Conservation (phyloP, 30 jellyfish, hydroid and myxozoan genomes). For the Pseudorhiza aurosa region DNA sequence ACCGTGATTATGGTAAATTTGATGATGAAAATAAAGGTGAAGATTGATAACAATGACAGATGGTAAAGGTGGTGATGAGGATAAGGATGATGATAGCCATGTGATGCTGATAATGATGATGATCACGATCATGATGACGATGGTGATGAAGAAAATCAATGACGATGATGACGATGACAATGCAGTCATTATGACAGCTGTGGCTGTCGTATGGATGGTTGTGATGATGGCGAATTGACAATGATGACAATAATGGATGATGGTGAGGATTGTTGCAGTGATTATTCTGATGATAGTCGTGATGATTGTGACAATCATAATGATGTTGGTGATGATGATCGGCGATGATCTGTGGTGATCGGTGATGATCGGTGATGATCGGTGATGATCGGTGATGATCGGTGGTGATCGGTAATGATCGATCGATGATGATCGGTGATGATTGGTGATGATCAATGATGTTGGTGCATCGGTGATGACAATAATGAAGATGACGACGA, state of each 20-base stretch:
- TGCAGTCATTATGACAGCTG: no score
- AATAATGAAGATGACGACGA: no score
- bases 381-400: no score
- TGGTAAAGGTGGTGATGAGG: neutral
- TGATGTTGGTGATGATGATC: no score
- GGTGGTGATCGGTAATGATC: no score
- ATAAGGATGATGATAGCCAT: neutral
- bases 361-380: no score
- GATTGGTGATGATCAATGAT: no score
- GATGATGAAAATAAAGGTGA: slow-evolving; percentile 1
- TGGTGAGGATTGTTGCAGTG: neutral
- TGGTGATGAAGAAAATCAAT: neutral
- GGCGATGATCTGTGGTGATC: no score
- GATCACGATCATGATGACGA: slow-evolving; percentile 1
- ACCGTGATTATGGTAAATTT: neutral
- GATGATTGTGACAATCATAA: neutral
- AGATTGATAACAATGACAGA: neutral
- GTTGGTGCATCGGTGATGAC: no score
- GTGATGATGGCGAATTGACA: no score
- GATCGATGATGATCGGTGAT: no score
- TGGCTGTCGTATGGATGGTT: no score
- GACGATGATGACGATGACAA: neutral
- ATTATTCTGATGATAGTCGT: neutral
- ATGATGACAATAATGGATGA: neutral
- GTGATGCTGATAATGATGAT: neutral